Evolutionary conservation across 2,113 vertebrate genomes (phyloP), one percentile per base, ranked within the genome.

Genomic region (Numida meleagris): DNA sequence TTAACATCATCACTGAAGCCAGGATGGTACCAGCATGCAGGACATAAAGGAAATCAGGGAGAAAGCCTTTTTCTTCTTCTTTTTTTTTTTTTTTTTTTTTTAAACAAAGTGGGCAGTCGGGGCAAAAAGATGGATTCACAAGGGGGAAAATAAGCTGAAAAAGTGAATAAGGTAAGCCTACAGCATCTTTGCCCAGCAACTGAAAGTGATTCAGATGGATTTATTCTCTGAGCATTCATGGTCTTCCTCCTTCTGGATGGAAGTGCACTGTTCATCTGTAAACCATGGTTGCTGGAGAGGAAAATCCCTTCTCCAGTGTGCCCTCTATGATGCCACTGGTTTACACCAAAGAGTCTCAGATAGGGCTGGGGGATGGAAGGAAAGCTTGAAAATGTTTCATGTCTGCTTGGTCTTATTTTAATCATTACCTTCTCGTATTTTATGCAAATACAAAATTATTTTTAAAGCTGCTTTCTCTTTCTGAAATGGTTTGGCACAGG

Each of bases 401-500:
- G 63, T 55, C 15, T 55, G 1, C 82, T 79, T 59, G 10, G 40
- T 72, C 14, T 58, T n/a, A n/a, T 73, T 45, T 68, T 89, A 68
- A 50, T 38, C 21, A 46, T 21, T 76, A 59, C 34, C n/a, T 62
- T 36, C 53, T 43, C 45, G 74, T 93, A 77, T 57, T 74, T 85
- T 91, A 51, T 66, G 76, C 75, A 92, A 57, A 72, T 90, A 81
- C 75, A 24, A 87, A 96, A 88, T 66, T 82, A 50, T 87, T 97
- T 95, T 84, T 93, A 94, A 97, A 90, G 70, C 86, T 91, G 6
- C 68, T 83, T 79, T 86, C 31, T 95, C 65, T 79, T 96, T 96
- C 79, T 93, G 87, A 95, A 95, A 90, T 83, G 84, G 71, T 96
- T 96, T 97, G 95, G 95, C 96, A 91, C 6, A 7, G 51, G 58